Conservation (phyloP, 2,113 vertebrate genomes). For the Tamias sibiricus region DNA sequence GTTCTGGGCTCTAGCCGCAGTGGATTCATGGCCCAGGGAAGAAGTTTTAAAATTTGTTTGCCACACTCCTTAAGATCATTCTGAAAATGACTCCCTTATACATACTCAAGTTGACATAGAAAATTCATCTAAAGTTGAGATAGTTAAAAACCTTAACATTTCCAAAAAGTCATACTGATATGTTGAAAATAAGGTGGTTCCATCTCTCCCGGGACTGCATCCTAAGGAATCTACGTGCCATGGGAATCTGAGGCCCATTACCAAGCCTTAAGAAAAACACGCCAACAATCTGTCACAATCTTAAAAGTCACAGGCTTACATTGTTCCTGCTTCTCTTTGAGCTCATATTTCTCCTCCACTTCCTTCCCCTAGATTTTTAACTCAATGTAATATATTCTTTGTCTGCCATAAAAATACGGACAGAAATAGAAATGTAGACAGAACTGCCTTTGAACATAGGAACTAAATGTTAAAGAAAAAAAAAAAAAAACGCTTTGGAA, state of each 20-base stretch:
- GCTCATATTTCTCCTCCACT: neutral
- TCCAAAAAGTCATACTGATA: neutral
- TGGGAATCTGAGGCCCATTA: neutral
- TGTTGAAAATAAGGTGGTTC: neutral
- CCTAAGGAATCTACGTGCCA: neutral
- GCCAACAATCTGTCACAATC: neutral
- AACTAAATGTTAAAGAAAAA: neutral
- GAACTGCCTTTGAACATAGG: neutral
- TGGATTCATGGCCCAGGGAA: neutral
- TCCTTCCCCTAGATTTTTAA: neutral
- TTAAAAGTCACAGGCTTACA: neutral
- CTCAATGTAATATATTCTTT: neutral
- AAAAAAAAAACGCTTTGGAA: neutral
- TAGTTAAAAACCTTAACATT: neutral
- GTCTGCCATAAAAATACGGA: neutral
- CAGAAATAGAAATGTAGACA: neutral
- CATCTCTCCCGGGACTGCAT: neutral
- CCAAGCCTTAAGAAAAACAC: neutral
- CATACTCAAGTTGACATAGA: neutral
- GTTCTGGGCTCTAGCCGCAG: neutral
- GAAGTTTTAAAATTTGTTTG: neutral
- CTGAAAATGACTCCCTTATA: neutral
- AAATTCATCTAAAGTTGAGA: neutral
- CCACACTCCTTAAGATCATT: neutral
- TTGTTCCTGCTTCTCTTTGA: neutral